Conservation (phyloP, 2,888 invertebrate genomes). For the Nebria salina region DNA sequence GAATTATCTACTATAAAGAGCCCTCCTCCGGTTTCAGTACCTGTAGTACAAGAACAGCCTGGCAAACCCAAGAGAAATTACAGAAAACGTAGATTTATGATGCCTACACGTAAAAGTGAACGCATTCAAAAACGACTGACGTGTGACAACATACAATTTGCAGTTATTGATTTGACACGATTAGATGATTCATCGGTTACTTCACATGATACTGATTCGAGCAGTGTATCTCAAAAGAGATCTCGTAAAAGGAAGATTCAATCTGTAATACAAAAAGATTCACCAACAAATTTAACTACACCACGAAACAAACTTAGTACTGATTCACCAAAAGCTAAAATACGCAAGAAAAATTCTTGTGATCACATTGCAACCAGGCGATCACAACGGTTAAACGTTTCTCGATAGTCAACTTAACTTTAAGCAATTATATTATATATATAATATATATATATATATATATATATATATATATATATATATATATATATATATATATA, state of each 20-base stretch:
- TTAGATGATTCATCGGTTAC: not conserved
- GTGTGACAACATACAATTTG: not conserved
- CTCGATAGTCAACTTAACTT: slow-evolving; percentile 42
- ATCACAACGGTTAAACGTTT: slow-evolving; percentile 43
- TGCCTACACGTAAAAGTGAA: not conserved
- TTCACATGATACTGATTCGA: not conserved
- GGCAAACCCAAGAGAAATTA: not conserved
- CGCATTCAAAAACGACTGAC: not conserved
- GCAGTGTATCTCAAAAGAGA: not conserved
- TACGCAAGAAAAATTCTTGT: slow-evolving; percentile 54
- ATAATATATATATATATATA: slow-evolving; percentile 29
- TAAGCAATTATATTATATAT: slow-evolving; percentile 11
- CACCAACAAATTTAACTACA: not conserved
- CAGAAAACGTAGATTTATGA: not conserved
- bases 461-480: slow-evolving; percentile 25
- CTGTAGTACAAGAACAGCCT: not conserved
- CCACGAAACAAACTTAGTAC: slow-evolving; percentile 34
- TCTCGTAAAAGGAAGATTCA: not conserved
- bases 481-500: slow-evolving; percentile 29
- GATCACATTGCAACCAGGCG: slow-evolving; percentile 20
- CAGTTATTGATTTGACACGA: not conserved
- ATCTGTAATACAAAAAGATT: not conserved
- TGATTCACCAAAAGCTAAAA: slow-evolving; percentile 55
- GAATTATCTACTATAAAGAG: not conserved
- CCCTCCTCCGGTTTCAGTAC: not conserved